Evolutionary conservation across 2,797 vertebrate genomes (phyloP).

Genomic region (Acanthiza pusilla): DNA sequence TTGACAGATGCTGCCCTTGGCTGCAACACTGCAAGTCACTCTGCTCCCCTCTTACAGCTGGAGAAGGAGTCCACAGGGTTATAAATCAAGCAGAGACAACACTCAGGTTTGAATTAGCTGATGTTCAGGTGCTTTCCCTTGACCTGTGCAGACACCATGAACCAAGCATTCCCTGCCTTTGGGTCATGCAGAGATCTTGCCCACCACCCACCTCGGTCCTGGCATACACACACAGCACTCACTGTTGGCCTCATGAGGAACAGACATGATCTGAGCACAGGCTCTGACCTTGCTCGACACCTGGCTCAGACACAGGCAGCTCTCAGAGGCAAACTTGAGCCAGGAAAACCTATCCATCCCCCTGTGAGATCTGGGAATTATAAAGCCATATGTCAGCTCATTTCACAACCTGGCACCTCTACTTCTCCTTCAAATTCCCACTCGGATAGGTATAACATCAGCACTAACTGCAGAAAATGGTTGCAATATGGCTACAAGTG

Average conservation of each 20-base stretch:
- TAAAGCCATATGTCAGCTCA: neutral
- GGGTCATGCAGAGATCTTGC: neutral
- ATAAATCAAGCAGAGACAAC: neutral
- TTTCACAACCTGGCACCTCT: neutral
- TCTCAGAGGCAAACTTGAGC: neutral
- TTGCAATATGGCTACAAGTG: neutral
- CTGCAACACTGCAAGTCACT: neutral
- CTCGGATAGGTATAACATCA: neutral
- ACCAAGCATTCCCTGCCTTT: neutral
- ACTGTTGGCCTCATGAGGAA: fast-evolving
- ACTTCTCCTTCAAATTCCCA: neutral
- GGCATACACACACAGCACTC: neutral
- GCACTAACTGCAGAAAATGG: neutral
- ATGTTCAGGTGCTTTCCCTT: neutral
- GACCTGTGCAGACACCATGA: neutral
- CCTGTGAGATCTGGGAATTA: neutral
- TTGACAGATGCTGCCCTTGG: neutral
- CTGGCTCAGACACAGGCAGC: neutral
- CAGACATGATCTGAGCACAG: neutral
- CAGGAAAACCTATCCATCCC: neutral
- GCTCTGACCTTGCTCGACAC: neutral
- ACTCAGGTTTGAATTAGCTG: neutral
- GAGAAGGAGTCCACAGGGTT: neutral
- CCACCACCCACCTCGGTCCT: neutral
- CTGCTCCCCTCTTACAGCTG: neutral